Evolutionary conservation across 2,113 vertebrate genomes (phyloP).

Genomic region (Arvicanthis niloticus): DNA sequence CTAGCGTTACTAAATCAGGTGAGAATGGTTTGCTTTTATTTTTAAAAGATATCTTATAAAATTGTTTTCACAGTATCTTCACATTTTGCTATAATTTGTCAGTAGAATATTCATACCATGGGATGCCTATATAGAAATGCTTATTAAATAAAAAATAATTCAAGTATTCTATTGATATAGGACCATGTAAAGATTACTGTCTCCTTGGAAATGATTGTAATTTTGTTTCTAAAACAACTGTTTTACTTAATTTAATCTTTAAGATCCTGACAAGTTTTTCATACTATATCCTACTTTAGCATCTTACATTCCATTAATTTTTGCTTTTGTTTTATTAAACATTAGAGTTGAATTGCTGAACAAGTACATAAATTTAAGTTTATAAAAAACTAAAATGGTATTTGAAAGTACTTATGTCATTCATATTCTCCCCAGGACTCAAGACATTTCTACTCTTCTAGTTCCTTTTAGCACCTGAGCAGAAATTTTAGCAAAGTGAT

Average conservation of each 20-base stretch:
- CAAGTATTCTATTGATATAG: background rate
- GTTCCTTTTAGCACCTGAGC: background rate
- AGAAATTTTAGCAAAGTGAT: background rate
- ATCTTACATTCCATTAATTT: background rate
- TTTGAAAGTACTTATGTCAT: background rate
- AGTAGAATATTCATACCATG: background rate
- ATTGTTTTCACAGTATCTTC: background rate
- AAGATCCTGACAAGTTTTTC: background rate
- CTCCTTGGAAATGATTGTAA: background rate
- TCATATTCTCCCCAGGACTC: background rate
- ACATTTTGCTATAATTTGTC: background rate
- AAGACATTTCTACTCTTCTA: background rate
- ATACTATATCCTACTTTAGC: background rate
- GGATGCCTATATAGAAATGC: background rate
- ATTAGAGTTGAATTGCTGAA: background rate
- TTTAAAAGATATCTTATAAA: conserved; percentile 1
- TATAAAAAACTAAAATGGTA: background rate
- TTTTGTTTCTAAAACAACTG: background rate
- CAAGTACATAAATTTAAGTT: background rate
- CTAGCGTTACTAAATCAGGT: background rate
- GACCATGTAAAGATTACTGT: background rate
- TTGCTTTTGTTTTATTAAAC: background rate
- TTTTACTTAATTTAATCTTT: background rate
- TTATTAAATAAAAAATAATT: background rate
- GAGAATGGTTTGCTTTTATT: background rate